Base-by-base conservation (phyloP, 2,797 vertebrate species). In the Lerista edwardsae region DNA sequence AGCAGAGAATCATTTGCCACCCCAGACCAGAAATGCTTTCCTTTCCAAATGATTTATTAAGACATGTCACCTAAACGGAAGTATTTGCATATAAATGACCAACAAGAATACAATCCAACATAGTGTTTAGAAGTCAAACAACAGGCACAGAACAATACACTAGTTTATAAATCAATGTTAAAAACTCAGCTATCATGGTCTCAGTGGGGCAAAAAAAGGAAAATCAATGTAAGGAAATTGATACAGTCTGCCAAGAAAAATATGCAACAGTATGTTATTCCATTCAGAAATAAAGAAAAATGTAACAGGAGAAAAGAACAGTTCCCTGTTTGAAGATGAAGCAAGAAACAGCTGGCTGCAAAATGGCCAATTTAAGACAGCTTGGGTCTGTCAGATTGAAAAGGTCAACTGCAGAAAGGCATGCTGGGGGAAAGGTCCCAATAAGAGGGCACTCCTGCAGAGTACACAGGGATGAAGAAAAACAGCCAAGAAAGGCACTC, bases 11-110 rank as follows among this genome's bases (percentile, higher is more conserved):
- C 6, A 77, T 74, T 90, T 86, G 23, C 15, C 5, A 85, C 29
- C 78, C 65, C 77, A 91, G 85, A 87, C 86, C 76, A 88, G 39
- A 88, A 92, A 92, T 90, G 82, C 82, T 80, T 92, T 81, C 51
- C 71, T 86, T 85, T 2, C 68, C 59, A 86, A 78, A 91, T 91
- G 80, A 83, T 90, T 59, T 77, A 88, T 75, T n/a, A 39, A 80
- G n/a, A 81, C 14, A 62, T 65, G 72, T 47, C 67, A 85, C 84
- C 89, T 91, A 80, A n/a, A 83, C 87, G 90, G 83, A 91, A 94
- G 91, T 89, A 92, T 87, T 74, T 89, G 88, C 51, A 81, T 81
- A 69, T 51, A 61, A 81, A 47, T 75, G 19, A n/a, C 36, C n/a
- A 51, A 67, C n/a, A 59, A 17, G n/a, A 41, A 36, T 15, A 21